Percentiles rank a stretch among this genome's conserved stretches.
Evolutionary conservation across 2,797 vertebrate genomes (phyloP).

Genomic region (Mormyrops attenuatus): DNA sequence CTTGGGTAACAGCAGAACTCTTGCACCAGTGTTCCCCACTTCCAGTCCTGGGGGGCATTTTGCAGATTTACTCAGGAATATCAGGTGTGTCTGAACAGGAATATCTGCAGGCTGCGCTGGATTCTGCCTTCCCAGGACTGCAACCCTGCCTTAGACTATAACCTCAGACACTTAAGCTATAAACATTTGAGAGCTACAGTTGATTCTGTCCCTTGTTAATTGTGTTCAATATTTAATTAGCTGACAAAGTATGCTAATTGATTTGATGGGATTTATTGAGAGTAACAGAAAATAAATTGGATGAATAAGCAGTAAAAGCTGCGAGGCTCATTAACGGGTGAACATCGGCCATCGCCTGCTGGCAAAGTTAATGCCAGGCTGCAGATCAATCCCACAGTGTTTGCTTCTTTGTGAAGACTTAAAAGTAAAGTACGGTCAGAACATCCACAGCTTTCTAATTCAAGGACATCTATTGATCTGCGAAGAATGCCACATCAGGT

Average conservation of each 20-base stretch:
- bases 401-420: neutral
- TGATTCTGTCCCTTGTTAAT: constrained; percentile 50
- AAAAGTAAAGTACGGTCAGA: neutral
- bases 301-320: constrained; percentile 48
- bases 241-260: constrained; percentile 57
- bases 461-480: neutral
- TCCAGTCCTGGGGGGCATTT: neutral
- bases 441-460: neutral
- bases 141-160: neutral
- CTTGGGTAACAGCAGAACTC: neutral
- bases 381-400: neutral
- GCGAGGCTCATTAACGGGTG: constrained; percentile 46
- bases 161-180: neutral
- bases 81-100: neutral
- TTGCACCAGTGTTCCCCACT: neutral
- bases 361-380: constrained; percentile 21
- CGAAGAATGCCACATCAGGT: neutral
- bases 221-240: constrained; percentile 55
- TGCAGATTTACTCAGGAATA: neutral
- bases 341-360: constrained; percentile 42
- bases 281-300: constrained; percentile 53
- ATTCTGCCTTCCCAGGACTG: neutral
- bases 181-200: constrained; percentile 40
- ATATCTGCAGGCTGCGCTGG: neutral
- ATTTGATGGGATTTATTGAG: constrained; percentile 55